These are phyloP conservation scores for Cataglyphis altisquamis DNA, from an alignment of 2,888 invertebrate genomes.

Conservation along the genomic window DNA sequence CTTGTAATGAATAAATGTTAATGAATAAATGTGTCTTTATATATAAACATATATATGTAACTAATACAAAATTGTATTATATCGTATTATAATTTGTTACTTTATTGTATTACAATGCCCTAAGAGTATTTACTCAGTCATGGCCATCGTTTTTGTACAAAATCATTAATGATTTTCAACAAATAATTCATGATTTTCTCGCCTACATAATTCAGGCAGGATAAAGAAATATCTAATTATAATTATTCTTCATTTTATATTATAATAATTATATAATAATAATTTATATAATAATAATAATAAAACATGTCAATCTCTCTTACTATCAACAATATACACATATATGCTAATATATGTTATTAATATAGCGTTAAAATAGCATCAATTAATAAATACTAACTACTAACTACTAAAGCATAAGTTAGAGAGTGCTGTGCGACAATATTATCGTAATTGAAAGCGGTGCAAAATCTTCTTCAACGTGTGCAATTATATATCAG, in stretches of 20 bases:
- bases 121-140: background rate
- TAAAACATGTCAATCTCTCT: too few species aligned
- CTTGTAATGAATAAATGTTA: background rate
- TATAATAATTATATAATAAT: background rate
- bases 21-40: background rate
- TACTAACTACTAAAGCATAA: conserved; percentile 9
- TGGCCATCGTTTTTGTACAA: background rate
- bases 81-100: background rate
- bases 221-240: background rate
- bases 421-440: background rate
- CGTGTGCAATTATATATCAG: conserved; percentile 15
- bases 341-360: conserved; percentile 2
- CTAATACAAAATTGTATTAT: background rate
- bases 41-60: background rate
- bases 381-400: background rate
- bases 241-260: background rate
- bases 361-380: background rate
- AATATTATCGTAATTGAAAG: conserved; percentile 12
- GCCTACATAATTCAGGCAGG: background rate
- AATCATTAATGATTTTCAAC: background rate
- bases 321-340: background rate
- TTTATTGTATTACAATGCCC: conserved; percentile 12
- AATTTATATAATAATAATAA: too few species aligned
- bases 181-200: background rate
- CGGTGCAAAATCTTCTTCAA: conserved; percentile 22